A percentile compares a stretch with the other conserved stretches of the same genome.
Conservation (phyloP, 1,140 invertebrate genomes). For the Micrasema longulum region DNA sequence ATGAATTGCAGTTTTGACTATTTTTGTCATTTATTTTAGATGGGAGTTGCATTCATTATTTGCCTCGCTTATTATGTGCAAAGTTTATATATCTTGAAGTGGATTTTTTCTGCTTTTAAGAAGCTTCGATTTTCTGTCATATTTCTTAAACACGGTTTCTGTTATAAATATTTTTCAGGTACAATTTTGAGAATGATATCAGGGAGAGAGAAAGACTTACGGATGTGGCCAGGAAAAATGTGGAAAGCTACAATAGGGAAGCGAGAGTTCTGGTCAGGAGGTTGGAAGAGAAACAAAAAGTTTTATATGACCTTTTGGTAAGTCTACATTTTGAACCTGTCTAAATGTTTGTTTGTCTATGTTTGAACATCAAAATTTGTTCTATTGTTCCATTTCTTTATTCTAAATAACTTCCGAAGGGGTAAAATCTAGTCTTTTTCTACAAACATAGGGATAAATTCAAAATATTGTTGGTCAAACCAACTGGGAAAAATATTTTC, state of each 20-base stretch:
- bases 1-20: too few species aligned
- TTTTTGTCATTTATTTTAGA: too few species aligned
- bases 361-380: not conserved
- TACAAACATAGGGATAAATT: too few species aligned
- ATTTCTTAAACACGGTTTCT: not conserved
- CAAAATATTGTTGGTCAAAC: too few species aligned
- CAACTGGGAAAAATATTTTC: too few species aligned
- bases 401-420: too few species aligned
- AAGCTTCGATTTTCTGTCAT: too few species aligned
- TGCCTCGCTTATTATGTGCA: too few species aligned
- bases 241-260: constrained; percentile 36
- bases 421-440: too few species aligned
- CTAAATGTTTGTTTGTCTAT: not conserved
- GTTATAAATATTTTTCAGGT: constrained; percentile 15
- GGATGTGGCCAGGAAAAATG: constrained; percentile 25
- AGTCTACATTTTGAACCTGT: not conserved
- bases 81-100: too few species aligned
- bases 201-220: constrained; percentile 44
- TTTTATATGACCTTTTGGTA: constrained; percentile 42
- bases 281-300: constrained; percentile 39
- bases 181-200: constrained; percentile 45
- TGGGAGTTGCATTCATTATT: too few species aligned
- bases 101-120: too few species aligned
- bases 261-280: constrained; percentile 10
- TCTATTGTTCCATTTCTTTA: not conserved